Evolutionary conservation across 2,113 vertebrate species (phyloP).

Genomic region (Dryoscopus gambensis): DNA sequence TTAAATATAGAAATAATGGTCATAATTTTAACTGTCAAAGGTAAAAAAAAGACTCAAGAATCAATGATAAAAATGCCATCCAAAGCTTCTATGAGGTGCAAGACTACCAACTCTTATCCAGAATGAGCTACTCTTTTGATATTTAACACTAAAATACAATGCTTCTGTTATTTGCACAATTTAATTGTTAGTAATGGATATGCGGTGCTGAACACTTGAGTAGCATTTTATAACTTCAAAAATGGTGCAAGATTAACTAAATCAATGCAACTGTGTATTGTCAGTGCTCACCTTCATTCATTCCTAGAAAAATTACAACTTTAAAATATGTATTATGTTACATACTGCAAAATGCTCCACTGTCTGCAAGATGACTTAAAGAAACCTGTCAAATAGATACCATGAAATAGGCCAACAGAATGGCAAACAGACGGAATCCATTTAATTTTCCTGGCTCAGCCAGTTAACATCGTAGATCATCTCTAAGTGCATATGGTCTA

Average conservation of each 20-base stretch:
- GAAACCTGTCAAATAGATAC: background rate
- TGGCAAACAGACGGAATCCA: background rate
- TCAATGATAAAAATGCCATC: background rate
- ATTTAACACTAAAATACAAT: background rate
- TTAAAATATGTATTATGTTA: background rate
- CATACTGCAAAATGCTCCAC: background rate
- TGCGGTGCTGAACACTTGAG: background rate
- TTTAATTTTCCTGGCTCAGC: background rate
- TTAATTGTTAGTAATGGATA: background rate
- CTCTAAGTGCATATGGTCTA: background rate
- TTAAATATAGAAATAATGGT: background rate
- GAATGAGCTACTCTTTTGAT: background rate
- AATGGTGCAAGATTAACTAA: background rate
- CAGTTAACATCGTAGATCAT: background rate
- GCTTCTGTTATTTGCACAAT: background rate
- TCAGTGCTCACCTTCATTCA: background rate
- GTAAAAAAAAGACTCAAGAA: background rate
- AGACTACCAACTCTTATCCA: background rate
- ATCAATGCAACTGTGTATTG: background rate
- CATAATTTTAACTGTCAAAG: background rate
- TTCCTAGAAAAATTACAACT: background rate
- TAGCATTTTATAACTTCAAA: background rate
- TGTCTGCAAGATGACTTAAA: background rate
- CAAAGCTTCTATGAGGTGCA: background rate
- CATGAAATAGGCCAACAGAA: fast-evolving